A percentile compares a stretch with the other conserved stretches of the same genome.
phyloP scores from a whole-genome alignment of 2,113 vertebrate genomes.

The Siniperca knerii region DNA sequence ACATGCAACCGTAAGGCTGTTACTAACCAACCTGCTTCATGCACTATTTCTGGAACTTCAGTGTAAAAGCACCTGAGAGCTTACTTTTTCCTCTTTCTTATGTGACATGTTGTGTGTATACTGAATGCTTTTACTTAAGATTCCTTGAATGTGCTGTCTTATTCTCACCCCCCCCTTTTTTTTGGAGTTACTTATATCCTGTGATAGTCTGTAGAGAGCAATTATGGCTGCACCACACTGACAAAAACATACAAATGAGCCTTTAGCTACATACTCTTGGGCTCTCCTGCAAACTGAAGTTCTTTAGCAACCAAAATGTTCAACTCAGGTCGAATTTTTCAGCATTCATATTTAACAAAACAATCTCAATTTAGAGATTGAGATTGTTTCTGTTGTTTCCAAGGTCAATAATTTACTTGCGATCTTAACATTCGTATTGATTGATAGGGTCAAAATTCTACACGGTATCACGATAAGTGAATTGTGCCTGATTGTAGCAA shows the following conservation, averaged over 20 bases:
- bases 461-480: background rate
- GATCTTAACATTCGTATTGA: background rate
- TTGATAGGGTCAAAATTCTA: background rate
- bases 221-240: too few relatives aligned
- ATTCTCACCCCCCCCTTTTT: background rate
- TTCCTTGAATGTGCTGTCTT: background rate
- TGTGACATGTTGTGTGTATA: background rate
- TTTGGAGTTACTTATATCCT: background rate
- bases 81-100: slow-evolving; percentile 2
- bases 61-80: slow-evolving; percentile 24
- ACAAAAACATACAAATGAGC: background rate
- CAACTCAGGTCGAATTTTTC: background rate
- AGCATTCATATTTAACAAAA: background rate
- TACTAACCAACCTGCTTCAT: slow-evolving; percentile 33
- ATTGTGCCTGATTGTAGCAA: background rate
- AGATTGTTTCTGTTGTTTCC: background rate
- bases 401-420: background rate
- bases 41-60: slow-evolving; percentile 31
- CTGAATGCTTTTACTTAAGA: background rate
- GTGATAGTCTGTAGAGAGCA: background rate
- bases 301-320: background rate
- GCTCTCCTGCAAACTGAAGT: background rate
- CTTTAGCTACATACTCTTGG: background rate
- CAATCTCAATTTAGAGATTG: background rate
- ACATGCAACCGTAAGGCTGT: slow-evolving; percentile 45